Evolutionary conservation across 2,888 invertebrate species (phyloP), one percentile per base, ranked within the genome.

Genomic region (Thymelicus acteon): DNA sequence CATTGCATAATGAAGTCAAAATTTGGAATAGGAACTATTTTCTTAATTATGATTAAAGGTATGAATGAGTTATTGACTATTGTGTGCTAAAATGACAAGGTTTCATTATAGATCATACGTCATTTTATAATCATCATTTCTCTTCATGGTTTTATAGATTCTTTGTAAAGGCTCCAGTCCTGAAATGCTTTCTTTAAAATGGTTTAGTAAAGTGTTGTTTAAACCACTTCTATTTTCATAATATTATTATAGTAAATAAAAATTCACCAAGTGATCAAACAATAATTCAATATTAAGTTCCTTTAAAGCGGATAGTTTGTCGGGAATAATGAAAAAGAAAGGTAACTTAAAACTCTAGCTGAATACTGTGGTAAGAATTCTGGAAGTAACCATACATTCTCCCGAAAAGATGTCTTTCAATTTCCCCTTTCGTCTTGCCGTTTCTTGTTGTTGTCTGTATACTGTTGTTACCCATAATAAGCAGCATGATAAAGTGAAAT

Each of bases 371-470:
- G 86, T 87, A 91, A 89, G 82, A 90, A 90, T 87, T 90, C 85
- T 87, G 87, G 83, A 85, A 84, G 81, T 94, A 95, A 95, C 95
- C 95, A 96, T 96, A 95, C 96, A 96, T 95, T 97, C 97, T 91
- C 96, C 95, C 89, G 96, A 96, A 95, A 97, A 97, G 95, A 97
- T 96, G 95, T 97, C 96, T 95, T 96, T 97, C 94, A 97, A 95
- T 95, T 96, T 97, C 93, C 96, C 96, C 95, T 96, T 96, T 95
- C 96, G 96, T 95, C 96, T 96, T 90, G 95, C 95, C 87, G 95
- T 94, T 93, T 96, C 96, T 93, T 96, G 96, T 92, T 96, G 96
- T 94, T 95, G 95, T 94, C 96, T 96, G 95, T 95, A 96, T 94
- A 96, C 96, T 96, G 95, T 95, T 94, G 95, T 94, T 93, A 94